These are phyloP conservation scores for Coleophora deauratella DNA, from an alignment of 2,888 invertebrate species.

Conservation along the genomic window DNA sequence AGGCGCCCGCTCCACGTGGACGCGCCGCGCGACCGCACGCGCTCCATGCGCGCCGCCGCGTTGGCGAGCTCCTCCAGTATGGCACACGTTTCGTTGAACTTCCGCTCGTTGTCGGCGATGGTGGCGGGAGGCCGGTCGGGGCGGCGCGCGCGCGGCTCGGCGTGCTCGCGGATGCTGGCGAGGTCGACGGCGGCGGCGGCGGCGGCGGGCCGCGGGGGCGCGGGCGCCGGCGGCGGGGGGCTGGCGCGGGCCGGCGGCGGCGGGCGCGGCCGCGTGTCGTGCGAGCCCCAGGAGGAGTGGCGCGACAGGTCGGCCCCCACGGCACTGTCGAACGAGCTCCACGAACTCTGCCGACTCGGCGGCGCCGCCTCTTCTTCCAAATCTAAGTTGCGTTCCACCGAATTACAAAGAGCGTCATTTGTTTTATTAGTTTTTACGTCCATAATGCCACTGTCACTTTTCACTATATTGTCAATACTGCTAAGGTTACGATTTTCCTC, in stretches of 20 bases:
- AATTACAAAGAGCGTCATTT: slow-evolving; percentile 80
- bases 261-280: slow-evolving; percentile 72
- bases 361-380: slow-evolving; percentile 45
- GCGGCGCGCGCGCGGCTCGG: slow-evolving; percentile 28
- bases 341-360: slow-evolving; percentile 80
- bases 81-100: slow-evolving; percentile 74
- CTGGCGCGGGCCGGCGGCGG: slow-evolving; percentile 42
- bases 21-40: slow-evolving; percentile 46
- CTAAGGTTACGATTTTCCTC: slow-evolving; percentile 41
- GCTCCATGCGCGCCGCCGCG: slow-evolving; percentile 53
- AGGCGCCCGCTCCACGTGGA: slow-evolving; percentile 65
- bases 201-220: slow-evolving; percentile 28
- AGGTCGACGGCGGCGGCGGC: no score
- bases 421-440: slow-evolving; percentile 54
- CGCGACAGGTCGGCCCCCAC: slow-evolving; percentile 82
- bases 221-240: slow-evolving; percentile 12
- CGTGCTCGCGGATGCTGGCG: slow-evolving; percentile 52
- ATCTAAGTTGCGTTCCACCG: slow-evolving; percentile 81
- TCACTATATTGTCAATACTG: slow-evolving; percentile 60
- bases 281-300: slow-evolving; percentile 89
- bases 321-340: slow-evolving; percentile 86
- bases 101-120: slow-evolving; percentile 54
- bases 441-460: slow-evolving; percentile 68
- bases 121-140: slow-evolving; percentile 21
- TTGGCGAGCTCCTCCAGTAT: slow-evolving; percentile 72